Evolutionary conservation across 2,113 vertebrate genomes (phyloP).

Genomic region (Apodemus speciosus): DNA sequence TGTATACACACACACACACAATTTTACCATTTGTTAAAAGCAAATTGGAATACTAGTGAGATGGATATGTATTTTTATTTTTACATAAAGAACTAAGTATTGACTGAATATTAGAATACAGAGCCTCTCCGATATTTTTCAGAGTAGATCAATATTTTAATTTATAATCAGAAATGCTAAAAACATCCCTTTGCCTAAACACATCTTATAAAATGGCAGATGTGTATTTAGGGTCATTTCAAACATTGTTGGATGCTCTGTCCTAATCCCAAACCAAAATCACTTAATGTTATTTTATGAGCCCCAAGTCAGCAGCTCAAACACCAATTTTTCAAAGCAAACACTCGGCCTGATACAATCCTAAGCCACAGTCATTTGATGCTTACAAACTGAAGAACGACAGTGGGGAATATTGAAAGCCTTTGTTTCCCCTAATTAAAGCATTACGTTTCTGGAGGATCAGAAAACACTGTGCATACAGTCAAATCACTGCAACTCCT

Average conservation of each 20-base stretch:
- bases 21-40: background rate
- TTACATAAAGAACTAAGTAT: background rate
- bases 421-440: background rate
- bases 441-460: background rate
- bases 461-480: background rate
- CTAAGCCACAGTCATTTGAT: background rate
- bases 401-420: background rate
- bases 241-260: background rate
- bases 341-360: background rate
- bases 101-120: background rate
- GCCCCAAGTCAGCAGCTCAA: background rate
- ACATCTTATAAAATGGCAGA: background rate
- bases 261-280: background rate
- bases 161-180: background rate
- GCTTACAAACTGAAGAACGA: background rate
- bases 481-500: background rate
- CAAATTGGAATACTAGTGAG: background rate
- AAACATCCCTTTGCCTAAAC: background rate
- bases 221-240: background rate
- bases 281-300: background rate
- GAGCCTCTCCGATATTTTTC: background rate
- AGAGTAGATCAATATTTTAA: background rate
- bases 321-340: constrained; percentile 18
- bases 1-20: background rate
- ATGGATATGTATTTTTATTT: background rate